A percentile compares a stretch with the other conserved stretches of the same genome.
phyloP scores from a whole-genome alignment of 1,140 invertebrate genomes.

The Hycleus cichorii region DNA sequence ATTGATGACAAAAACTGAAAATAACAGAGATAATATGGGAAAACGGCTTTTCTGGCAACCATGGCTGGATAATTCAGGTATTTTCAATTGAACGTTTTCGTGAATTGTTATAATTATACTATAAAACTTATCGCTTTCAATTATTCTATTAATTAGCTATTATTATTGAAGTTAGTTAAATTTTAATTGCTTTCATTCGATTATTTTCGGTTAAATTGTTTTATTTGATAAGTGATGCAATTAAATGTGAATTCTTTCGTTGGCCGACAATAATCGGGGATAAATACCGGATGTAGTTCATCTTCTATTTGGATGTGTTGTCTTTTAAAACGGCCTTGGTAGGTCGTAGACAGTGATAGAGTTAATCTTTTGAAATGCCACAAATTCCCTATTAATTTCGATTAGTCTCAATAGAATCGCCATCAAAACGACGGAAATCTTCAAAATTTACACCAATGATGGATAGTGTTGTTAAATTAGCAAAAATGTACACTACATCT shows the following conservation, averaged over 20 bases:
- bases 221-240: neutral
- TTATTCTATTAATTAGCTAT: too few species aligned
- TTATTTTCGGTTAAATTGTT: neutral
- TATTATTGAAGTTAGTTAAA: too few species aligned
- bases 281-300: slow-evolving; percentile 18
- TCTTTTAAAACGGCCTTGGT: slow-evolving; percentile 11
- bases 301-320: neutral
- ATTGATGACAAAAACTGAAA: slow-evolving; percentile 15
- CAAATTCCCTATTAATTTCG: too few species aligned
- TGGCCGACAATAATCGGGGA: neutral
- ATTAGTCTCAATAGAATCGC: too few species aligned
- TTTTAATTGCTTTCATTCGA: neutral
- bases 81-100: neutral
- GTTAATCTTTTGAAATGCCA: neutral
- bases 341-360: slow-evolving; percentile 6
- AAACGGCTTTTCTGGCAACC: slow-evolving; percentile 34
- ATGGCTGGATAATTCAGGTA: slow-evolving; percentile 26
- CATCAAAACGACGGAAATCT: too few species aligned
- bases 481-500: too few species aligned
- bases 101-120: too few species aligned
- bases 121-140: too few species aligned
- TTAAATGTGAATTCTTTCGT: neutral
- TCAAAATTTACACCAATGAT: too few species aligned
- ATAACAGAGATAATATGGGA: slow-evolving; percentile 1
- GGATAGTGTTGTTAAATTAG: too few species aligned